phyloP scores from a whole-genome alignment of 1,140 invertebrate species.

The Rhynchophorus ferrugineus region DNA sequence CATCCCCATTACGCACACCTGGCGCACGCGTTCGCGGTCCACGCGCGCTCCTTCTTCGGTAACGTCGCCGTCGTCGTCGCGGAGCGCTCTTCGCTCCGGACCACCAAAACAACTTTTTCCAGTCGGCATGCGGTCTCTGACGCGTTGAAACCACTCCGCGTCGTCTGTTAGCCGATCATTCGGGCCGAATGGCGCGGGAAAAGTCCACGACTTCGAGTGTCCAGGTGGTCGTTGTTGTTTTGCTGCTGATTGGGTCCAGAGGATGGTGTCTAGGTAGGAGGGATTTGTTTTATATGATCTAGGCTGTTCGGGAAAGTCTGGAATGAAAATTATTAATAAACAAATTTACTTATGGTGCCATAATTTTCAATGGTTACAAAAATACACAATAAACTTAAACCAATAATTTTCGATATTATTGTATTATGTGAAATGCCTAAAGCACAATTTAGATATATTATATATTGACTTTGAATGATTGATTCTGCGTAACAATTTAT shows the following conservation, averaged over 20 bases:
- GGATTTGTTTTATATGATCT: too few relatives aligned
- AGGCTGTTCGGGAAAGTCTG: too few relatives aligned
- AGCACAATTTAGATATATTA: too few relatives aligned
- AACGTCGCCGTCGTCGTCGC: neutral
- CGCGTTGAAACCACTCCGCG: neutral
- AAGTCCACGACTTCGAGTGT: neutral
- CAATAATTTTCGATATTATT: too few relatives aligned
- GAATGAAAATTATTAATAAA: too few relatives aligned
- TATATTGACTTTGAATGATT: too few relatives aligned
- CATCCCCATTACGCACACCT: neutral
- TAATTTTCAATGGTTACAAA: too few relatives aligned
- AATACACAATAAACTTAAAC: too few relatives aligned
- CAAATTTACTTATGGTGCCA: too few relatives aligned
- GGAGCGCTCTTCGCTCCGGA: neutral
- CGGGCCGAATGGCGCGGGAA: neutral
- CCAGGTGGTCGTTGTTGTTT: neutral
- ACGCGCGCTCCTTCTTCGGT: neutral
- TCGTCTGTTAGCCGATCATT: too few relatives aligned
- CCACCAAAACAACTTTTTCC: neutral
- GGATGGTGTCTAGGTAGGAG: neutral
- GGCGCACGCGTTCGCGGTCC: neutral
- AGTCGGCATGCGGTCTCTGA: neutral
- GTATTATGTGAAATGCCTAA: too few relatives aligned
- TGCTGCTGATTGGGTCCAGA: neutral
- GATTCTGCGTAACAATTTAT: too few relatives aligned